Base-by-base conservation (phyloP, 2,888 invertebrate genomes). In the Pseudococcus viburni region DNA sequence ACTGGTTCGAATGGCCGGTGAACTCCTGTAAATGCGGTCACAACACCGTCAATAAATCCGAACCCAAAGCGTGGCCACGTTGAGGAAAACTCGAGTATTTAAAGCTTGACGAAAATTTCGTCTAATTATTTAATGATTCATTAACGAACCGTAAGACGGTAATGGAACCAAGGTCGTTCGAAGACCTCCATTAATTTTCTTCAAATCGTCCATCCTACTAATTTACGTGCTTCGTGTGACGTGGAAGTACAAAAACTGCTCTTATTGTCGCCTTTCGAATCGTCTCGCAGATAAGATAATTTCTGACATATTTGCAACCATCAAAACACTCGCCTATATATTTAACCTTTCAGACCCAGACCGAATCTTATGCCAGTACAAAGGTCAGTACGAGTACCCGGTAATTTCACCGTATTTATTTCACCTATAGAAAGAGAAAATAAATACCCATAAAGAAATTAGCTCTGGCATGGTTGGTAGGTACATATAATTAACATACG, bases 41-140 rank as follows among this genome's bases (percentile, higher is more conserved):
- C 22, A 55, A 55, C 0, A 64, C 64, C 11, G 22, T 64, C 64
- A 22, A 64, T 64, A 64, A n/a, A n/a, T n/a, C n/a, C n/a, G n/a
- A n/a, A n/a, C n/a, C 6, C 64, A 9, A 64, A 64, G 0, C 7
- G 1, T 59, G 7, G 15, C 12, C 59, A 15, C n/a, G n/a, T n/a
- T 59, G 64, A 64, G 64, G 64, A 64, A 64, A 64, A 64, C 64
- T 64, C 64, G 64, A 64, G 64, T 64, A 64, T 64, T 19, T 22
- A 11, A 22, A 64, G 64, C 19, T 64, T 59, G 12, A 64, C 5
- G 19, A 42, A 6, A 6, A 42, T 42, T 22, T 64, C 22, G 2
- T 9, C 22, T 64, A 64, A 19, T 64, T 64, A 22, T 19, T 64
- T 64, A 64, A 19, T 64, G 64, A 64, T 22, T 22, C 64, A 64